Evolutionary conservation across 2,113 vertebrate species (phyloP), one percentile per base, ranked within the genome.

Genomic region (Polyodon spathula): DNA sequence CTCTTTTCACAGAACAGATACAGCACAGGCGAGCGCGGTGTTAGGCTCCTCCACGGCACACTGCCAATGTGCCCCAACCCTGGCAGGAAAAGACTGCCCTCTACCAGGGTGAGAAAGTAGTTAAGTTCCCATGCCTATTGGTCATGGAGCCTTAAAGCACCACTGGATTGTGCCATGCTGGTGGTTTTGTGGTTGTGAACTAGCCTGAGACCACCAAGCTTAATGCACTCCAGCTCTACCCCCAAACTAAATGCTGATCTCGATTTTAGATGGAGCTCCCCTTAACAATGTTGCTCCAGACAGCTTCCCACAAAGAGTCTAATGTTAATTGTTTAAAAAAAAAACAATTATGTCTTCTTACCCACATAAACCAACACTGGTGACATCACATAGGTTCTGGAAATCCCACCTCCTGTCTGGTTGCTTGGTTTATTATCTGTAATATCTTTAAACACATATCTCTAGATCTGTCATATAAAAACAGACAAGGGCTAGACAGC

Each of bases 71-170:
- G 83, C 77, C 80, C 78, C 57, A 81, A 81, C 84, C 83, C 83
- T 69, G 81, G 85, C 78, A 80, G 83, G 77, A 87, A 87, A 84
- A 83, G 85, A 80, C 84, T 88, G 84, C 83, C 86, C 83, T 86
- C 86, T 81, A 73, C 84, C 81, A 83, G 85, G 84, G 86, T 88
- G 82, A 82, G 84, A 80, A 27, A 55, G 46, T 44, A 4, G 59
- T 62, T 51, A 38, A 11, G 54, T 56, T 63, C 62, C 41, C 65
- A 58, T n/a, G 37, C 17, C 37, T 55, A n/a, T 8, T 27, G n/a
- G 46, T 17, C 2, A n/a, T 37, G 8, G 1, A 52, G 11, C 55
- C 48, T 11, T 52, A 65, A 43, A 16, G 27, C 37, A 14, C 38
- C 40, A 51, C 38, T 50, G 56, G n/a, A n/a, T 17, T 14, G 9